A percentile compares a stretch with the other conserved stretches of the same genome.
phyloP scores from a whole-genome alignment of 2,797 vertebrate genomes.

The Parauchenoglanis ngamensis region DNA sequence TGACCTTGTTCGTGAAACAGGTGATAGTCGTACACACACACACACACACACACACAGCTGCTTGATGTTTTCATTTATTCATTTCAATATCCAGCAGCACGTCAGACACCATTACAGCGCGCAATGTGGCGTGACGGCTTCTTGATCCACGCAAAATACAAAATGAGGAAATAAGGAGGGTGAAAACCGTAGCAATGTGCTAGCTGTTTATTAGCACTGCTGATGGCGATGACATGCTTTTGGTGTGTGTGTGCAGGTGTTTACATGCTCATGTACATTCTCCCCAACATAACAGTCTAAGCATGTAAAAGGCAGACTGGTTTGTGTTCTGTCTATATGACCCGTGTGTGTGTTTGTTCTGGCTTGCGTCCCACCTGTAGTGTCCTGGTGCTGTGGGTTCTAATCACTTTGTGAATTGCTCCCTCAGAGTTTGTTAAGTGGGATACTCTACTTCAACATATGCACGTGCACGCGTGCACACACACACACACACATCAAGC shows the following conservation, averaged over 20 bases:
- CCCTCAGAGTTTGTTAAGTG: conserved; percentile 25
- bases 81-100: conserved; percentile 65
- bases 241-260: conserved; percentile 6
- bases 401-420: conserved; percentile 26
- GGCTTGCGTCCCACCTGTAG: neutral
- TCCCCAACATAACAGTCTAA: neutral
- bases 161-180: conserved; percentile 53
- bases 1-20: conserved; percentile 47
- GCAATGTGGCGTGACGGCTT: conserved; percentile 66
- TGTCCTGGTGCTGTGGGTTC: conserved; percentile 21
- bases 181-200: conserved; percentile 54
- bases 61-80: conserved; percentile 57
- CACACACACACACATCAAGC: conserved; percentile 12
- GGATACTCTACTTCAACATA: conserved; percentile 26
- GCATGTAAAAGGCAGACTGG: neutral
- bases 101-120: conserved; percentile 63
- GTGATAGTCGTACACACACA: conserved; percentile 34
- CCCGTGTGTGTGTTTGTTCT: conserved; percentile 4
- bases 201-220: conserved; percentile 34
- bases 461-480: neutral
- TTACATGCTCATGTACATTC: neutral
- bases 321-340: conserved; percentile 6
- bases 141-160: conserved; percentile 60
- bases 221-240: conserved; percentile 18
- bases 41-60: conserved; percentile 11